Conservation (phyloP, 2,888 invertebrate genomes). For the Nephrocerus scutellatus region DNA sequence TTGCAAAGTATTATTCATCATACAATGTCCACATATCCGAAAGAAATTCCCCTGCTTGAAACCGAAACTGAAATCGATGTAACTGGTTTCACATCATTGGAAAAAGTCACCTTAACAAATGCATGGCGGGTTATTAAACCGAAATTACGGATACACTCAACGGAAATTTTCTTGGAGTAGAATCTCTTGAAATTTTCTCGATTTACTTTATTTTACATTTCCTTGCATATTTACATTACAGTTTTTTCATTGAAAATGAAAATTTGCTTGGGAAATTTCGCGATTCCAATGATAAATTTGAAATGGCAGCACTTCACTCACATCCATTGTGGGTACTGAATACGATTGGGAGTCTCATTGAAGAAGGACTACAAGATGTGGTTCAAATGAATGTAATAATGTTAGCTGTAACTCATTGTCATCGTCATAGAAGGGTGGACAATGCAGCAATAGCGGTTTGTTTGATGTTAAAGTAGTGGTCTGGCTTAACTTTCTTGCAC, state of each 20-base stretch:
- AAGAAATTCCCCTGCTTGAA: constrained; percentile 34
- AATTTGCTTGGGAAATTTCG: constrained; percentile 28
- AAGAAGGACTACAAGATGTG: constrained; percentile 26
- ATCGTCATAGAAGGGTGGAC: constrained; percentile 21
- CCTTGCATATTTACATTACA: constrained; percentile 8
- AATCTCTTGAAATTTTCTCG: background rate
- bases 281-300: constrained; percentile 16
- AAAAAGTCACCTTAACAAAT: constrained; percentile 26
- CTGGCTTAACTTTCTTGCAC: background rate
- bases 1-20: too few species aligned
- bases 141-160: constrained; percentile 13
- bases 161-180: constrained; percentile 19
- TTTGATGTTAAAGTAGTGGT: constrained; percentile 22
- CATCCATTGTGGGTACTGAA: constrained; percentile 28
- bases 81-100: constrained; percentile 27
- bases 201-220: background rate
- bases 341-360: constrained; percentile 28
- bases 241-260: constrained; percentile 29
- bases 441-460: constrained; percentile 15
- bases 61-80: constrained; percentile 24
- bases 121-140: constrained; percentile 29
- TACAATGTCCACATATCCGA: constrained; percentile 18
- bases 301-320: constrained; percentile 24
- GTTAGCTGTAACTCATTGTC: background rate
- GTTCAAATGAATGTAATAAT: constrained; percentile 19